phyloP scores from a whole-genome alignment of 2,113 vertebrate species.

The Oncorhynchus kisutch region DNA sequence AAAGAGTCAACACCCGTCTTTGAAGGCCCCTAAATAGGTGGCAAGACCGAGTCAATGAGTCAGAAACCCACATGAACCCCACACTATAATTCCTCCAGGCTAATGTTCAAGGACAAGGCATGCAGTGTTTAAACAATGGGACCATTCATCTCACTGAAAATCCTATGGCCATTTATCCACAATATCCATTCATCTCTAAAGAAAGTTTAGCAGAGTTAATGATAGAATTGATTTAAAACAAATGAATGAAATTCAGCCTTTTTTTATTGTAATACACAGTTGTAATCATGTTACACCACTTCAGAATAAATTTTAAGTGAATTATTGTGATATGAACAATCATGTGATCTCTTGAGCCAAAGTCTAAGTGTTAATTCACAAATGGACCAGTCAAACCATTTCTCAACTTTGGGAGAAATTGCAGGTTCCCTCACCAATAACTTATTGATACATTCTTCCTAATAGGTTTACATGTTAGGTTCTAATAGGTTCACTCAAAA shows the following conservation, averaged over 20 bases:
- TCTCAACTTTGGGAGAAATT: neutral
- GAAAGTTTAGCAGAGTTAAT: conserved; percentile 9
- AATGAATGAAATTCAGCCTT: neutral
- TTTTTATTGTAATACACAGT: neutral
- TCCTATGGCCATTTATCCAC: conserved; percentile 21
- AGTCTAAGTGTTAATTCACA: neutral
- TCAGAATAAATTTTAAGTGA: neutral
- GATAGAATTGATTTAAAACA: neutral
- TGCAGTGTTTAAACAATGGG: conserved; percentile 56
- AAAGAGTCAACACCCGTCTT: conserved; percentile 13
- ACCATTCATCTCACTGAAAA: conserved; percentile 48
- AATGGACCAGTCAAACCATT: neutral
- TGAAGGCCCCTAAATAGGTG: conserved; percentile 17
- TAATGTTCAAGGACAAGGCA: conserved; percentile 52
- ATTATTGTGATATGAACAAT: neutral
- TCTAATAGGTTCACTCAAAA: neutral
- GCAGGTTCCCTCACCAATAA: neutral
- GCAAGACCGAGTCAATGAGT: conserved; percentile 3
- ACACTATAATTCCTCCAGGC: conserved; percentile 48
- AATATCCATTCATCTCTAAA: conserved; percentile 28
- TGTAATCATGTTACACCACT: neutral
- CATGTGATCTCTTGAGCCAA: neutral
- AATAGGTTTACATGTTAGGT: neutral
- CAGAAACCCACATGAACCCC: conserved; percentile 24
- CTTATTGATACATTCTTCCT: neutral